Evolutionary conservation across 2,888 invertebrate species (phyloP), one percentile per base, ranked within the genome.

Genomic region (Epiblema foenella): DNA sequence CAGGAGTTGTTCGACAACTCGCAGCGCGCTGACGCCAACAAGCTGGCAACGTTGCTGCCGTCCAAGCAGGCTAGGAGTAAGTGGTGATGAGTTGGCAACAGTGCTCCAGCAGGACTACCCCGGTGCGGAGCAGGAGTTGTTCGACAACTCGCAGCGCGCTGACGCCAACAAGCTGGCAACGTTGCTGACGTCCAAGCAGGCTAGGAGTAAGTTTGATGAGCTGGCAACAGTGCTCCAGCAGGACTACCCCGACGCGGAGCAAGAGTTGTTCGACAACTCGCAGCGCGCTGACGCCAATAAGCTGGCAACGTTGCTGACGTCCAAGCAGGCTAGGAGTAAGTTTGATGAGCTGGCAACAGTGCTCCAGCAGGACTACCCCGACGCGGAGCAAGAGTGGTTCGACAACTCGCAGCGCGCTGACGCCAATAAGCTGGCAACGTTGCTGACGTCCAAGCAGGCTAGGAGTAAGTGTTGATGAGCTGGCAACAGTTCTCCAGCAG

Each of bases 381-480:
- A 95, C 0, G 95, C 92, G 2, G 94, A 93, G 73, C 94, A 94
- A 79, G 94, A 94, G 11, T 93, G 95, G 67, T 95, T 95, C 75
- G 96, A 97, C 74, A 95, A 96, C 78, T 95, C 95, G 0, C 92
- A 96, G 79, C 94, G 95, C 78, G 94, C 95, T 76, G 96, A 97
- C 86, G 96, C 97, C 15, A 95, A 96, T 49, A 95, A 96, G 75
- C 93, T 97, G 72, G 96, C 96, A 0, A 97, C 97, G 5, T 86
- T 97, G 66, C 88, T 97, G 75, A 97, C 97, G 0, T 97, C 97
- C 75, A 97, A 97, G 88, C 97, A 97, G 84, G 96, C 95, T n/a
- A 91, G 96, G 76, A 95, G 96, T 96, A 81, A 91, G 94, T 86
- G 11, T 12, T 12, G n/a, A n/a, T n/a, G n/a, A n/a, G n/a, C n/a